Percentiles rank a stretch among this genome's conserved stretches.
Evolutionary conservation across 2,797 vertebrate genomes (phyloP).

Genomic region (Clangula hyemalis): DNA sequence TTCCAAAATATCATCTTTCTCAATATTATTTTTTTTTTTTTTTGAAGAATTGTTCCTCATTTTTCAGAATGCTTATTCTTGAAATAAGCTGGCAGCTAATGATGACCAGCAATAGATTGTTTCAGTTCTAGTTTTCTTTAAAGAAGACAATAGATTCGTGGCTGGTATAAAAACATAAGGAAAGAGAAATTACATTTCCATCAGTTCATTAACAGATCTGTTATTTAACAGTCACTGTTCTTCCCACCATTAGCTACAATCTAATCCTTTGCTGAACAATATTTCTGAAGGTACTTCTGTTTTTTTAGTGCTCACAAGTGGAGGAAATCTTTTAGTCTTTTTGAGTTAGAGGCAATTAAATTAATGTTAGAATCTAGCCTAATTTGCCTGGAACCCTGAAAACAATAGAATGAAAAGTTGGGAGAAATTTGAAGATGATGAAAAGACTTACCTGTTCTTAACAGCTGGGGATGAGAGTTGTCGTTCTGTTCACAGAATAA

Average conservation of each 20-base stretch:
- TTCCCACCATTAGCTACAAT: not conserved
- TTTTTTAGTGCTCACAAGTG: not conserved
- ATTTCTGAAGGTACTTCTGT: not conserved
- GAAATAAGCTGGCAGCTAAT: not conserved
- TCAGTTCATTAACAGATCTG: not conserved
- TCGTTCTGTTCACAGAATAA: constrained; percentile 38
- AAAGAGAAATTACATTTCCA: not conserved
- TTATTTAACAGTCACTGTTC: not conserved
- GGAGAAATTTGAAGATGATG: not conserved
- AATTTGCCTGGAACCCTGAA: not conserved
- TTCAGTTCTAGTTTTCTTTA: not conserved
- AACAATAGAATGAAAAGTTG: not conserved
- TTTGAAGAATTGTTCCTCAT: not conserved
- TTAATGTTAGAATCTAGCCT: not conserved
- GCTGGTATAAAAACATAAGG: not conserved
- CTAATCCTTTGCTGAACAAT: not conserved
- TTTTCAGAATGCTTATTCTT: not conserved
- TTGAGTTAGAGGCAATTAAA: not conserved
- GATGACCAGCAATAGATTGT: not conserved
- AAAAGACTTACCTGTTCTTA: not conserved
- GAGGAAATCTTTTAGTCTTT: not conserved
- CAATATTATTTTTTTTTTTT: not conserved
- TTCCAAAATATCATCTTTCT: not conserved
- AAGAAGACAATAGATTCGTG: not conserved
- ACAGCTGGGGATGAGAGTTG: constrained; percentile 12